These are phyloP conservation scores for Lathronympha strigana DNA, from an alignment of 2,888 invertebrate genomes.

Conservation along the genomic window DNA sequence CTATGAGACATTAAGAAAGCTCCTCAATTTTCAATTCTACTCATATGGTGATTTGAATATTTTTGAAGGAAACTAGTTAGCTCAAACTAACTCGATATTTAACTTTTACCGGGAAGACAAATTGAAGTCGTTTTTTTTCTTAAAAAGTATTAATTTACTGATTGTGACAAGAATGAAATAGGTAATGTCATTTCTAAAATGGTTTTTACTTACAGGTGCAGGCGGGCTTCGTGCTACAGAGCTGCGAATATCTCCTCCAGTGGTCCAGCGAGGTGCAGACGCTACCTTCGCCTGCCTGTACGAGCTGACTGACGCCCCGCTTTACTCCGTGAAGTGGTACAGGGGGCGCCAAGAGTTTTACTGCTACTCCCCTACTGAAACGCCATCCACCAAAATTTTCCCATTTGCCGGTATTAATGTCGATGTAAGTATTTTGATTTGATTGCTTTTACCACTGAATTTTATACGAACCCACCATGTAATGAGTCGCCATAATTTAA, in stretches of 20 bases:
- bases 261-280: conserved; percentile 85
- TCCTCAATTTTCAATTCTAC: too few species aligned
- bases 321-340: conserved; percentile 89
- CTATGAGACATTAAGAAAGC: too few species aligned
- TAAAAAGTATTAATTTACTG: too few species aligned
- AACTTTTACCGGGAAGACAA: too few species aligned
- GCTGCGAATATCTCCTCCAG: conserved; percentile 84
- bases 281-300: conserved; percentile 85
- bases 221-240: conserved; percentile 82
- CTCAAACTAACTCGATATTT: too few species aligned
- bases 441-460: neutral
- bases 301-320: conserved; percentile 86
- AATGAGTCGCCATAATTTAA: too few species aligned
- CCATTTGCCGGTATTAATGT: conserved; percentile 87
- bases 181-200: neutral
- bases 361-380: conserved; percentile 86
- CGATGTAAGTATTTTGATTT: conserved; percentile 83
- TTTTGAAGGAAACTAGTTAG: too few species aligned
- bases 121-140: too few species aligned
- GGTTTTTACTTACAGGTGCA: conserved; percentile 56
- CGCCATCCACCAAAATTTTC: conserved; percentile 86
- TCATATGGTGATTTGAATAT: too few species aligned
- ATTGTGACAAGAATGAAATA: too few species aligned
- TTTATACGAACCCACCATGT: too few species aligned
- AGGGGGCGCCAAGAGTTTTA: conserved; percentile 88